Percentiles rank a stretch among this genome's conserved stretches.
These are phyloP conservation scores for Papilio elwesi DNA, from an alignment of 2,888 invertebrate species.

Conservation along the genomic window DNA sequence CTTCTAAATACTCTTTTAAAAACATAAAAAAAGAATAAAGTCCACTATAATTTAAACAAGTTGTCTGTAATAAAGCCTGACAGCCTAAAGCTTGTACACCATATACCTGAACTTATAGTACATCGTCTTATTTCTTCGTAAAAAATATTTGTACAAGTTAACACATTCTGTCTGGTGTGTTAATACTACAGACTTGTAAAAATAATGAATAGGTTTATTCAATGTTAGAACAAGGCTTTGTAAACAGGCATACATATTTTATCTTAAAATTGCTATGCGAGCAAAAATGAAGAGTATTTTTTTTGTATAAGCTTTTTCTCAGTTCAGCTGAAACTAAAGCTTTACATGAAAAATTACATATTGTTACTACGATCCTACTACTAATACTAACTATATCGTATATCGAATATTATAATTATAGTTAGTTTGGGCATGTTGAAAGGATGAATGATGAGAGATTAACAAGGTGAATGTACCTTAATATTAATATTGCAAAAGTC, in stretches of 20 bases:
- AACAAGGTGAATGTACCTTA: no score
- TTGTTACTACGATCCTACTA: no score
- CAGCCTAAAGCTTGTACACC: background rate
- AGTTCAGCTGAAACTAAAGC: no score
- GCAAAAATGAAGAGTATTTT: background rate
- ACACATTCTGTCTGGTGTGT: constrained; percentile 5
- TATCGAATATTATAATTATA: no score
- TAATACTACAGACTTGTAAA: constrained; percentile 11
- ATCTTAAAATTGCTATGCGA: background rate
- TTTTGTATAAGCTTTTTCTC: background rate
- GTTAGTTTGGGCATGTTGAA: no score
- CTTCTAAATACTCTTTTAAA: no score
- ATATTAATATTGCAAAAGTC: no score
- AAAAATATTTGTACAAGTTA: background rate
- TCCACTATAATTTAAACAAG: background rate
- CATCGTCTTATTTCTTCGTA: constrained; percentile 2
- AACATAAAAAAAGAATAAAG: no score
- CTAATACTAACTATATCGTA: no score
- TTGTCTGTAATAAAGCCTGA: background rate
- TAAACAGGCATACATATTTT: background rate
- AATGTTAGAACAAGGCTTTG: constrained; percentile 1
- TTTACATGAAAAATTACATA: no score
- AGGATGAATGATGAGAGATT: no score
- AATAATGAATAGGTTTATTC: constrained; percentile 9
- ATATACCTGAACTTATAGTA: background rate